phyloP scores from a whole-genome alignment of 2,888 invertebrate genomes.

The Philhelius pedissequus region DNA sequence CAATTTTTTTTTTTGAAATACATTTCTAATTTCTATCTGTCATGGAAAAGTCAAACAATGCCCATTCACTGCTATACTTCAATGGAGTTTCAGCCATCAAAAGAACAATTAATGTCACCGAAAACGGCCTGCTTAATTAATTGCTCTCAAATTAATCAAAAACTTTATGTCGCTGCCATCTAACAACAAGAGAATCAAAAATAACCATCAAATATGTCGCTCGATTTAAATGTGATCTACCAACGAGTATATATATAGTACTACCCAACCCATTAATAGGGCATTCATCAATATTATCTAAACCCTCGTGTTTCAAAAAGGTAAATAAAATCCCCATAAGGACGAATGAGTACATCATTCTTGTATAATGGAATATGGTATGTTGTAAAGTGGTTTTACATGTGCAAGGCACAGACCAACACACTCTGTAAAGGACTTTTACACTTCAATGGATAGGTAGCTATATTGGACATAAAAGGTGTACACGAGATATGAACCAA shows the following conservation, averaged over 20 bases:
- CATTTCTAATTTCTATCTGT: too few relatives aligned
- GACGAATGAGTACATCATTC: conserved; percentile 21
- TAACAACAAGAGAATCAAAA: conserved; percentile 15
- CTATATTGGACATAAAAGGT: conserved; percentile 1
- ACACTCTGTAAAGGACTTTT: conserved; percentile 36
- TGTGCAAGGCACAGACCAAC: conserved; percentile 18
- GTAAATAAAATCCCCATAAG: conserved; percentile 55
- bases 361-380: conserved; percentile 9
- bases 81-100: conserved; percentile 2
- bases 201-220: conserved; percentile 15
- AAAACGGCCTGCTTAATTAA: conserved; percentile 47
- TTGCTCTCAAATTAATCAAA: conserved; percentile 56
- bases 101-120: conserved; percentile 9
- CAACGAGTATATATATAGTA: not conserved
- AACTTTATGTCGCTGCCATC: not conserved
- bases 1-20: too few relatives aligned
- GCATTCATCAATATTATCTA: conserved; percentile 62
- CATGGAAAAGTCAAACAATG: not conserved
- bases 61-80: not conserved
- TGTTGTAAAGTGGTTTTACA: conserved; percentile 51
- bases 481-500: conserved; percentile 46
- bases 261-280: not conserved
- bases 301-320: conserved; percentile 44
- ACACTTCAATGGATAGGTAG: conserved; percentile 52
- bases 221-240: conserved; percentile 50